Percentiles rank a stretch among this genome's conserved stretches.
phyloP scores from a whole-genome alignment of 2,888 invertebrate genomes.

The Drosophila mercatorum region DNA sequence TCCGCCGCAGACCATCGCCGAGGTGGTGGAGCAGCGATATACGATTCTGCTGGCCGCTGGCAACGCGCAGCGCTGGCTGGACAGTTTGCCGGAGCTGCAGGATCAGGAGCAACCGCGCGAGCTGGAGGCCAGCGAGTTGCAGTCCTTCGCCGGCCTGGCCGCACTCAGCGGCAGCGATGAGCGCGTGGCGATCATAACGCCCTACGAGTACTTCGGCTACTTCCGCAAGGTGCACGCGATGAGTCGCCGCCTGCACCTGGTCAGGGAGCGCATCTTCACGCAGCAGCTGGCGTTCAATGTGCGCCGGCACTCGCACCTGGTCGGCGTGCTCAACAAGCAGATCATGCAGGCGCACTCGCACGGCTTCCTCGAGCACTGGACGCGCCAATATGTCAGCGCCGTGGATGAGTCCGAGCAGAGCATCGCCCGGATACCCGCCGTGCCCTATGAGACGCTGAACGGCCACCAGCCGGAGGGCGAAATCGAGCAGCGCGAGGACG shows the following conservation, averaged over 20 bases:
- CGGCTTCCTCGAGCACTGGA: conserved; percentile 72
- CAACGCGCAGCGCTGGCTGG: conserved; percentile 58
- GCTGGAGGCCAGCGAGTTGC: conserved; percentile 61
- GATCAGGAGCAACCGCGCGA: conserved; percentile 39
- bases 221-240: conserved; percentile 63
- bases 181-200: conserved; percentile 69
- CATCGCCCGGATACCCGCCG: conserved; percentile 40
- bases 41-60: conserved; percentile 58
- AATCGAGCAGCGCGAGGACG: conserved; percentile 6
- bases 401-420: conserved; percentile 62
- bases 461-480: conserved; percentile 36
- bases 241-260: conserved; percentile 67
- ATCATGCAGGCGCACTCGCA: conserved; percentile 59
- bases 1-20: conserved; percentile 72
- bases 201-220: conserved; percentile 77
- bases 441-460: conserved; percentile 41
- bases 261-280: conserved; percentile 69
- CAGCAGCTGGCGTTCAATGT: conserved; percentile 75
- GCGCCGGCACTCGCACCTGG: conserved; percentile 68
- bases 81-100: conserved; percentile 62
- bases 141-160: conserved; percentile 60
- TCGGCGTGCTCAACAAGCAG: conserved; percentile 59
- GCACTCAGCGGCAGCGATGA: conserved; percentile 39
- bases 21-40: conserved; percentile 63
- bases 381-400: conserved; percentile 59